These are phyloP conservation scores for Perdita meconis DNA, from an alignment of 2,888 invertebrate genomes.

Conservation along the genomic window DNA sequence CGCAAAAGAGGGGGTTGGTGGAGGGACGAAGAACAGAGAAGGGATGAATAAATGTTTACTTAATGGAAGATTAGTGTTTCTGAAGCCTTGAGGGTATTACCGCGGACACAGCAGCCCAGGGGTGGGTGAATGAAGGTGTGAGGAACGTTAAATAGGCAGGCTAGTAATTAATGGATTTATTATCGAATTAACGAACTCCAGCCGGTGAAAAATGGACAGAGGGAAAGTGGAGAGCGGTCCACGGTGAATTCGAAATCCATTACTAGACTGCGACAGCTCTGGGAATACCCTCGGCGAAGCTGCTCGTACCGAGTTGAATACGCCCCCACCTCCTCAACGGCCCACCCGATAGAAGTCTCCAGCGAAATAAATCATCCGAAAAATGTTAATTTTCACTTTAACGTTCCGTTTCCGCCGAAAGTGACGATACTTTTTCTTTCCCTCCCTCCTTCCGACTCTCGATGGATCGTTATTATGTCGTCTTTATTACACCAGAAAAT, in stretches of 20 bases:
- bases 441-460: background rate
- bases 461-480: background rate
- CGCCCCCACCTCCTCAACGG: constrained; percentile 36
- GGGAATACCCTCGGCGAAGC: constrained; percentile 61
- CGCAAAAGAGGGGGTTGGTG: background rate
- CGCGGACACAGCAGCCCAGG: constrained; percentile 9
- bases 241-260: constrained; percentile 69
- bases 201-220: constrained; percentile 64
- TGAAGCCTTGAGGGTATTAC: constrained; percentile 48
- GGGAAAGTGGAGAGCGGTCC: constrained; percentile 48
- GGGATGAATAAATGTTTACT: constrained; percentile 72
- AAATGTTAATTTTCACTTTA: constrained; percentile 60
- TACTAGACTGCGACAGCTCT: constrained; percentile 64
- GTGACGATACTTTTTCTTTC: background rate
- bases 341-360: constrained; percentile 42
- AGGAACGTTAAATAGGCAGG: constrained; percentile 64
- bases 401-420: constrained; percentile 9
- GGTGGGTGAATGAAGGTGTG: background rate
- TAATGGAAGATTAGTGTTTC: constrained; percentile 73
- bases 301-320: constrained; percentile 43
- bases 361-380: constrained; percentile 62
- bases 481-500: no score
- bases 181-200: constrained; percentile 72
- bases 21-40: background rate
- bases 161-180: constrained; percentile 74